Percentiles rank a stretch among this genome's conserved stretches.
Conservation (phyloP, 2,888 invertebrate species). For the Pandemis cinnamomeana region DNA sequence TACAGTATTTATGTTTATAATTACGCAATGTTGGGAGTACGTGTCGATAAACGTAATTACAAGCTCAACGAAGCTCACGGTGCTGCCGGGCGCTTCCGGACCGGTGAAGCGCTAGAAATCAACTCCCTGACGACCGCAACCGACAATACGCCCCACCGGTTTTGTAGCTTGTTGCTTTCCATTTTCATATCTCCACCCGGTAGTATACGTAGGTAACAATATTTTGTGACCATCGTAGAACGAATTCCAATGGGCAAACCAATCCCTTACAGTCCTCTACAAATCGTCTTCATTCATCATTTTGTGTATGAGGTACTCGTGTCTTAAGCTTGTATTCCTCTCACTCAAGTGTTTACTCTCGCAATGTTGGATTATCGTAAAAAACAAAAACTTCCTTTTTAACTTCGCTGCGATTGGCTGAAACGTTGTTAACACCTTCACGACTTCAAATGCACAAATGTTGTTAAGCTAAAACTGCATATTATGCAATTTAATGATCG, state of each 20-base stretch:
- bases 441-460: background rate
- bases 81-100: conserved; percentile 54
- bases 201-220: background rate
- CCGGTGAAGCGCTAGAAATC: conserved; percentile 55
- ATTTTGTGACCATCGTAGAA: too few species aligned
- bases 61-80: conserved; percentile 47
- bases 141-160: conserved; percentile 20
- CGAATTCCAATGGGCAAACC: too few species aligned
- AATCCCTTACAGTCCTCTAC: too few species aligned
- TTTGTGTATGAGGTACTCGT: too few species aligned
- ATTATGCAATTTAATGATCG: background rate
- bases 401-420: background rate
- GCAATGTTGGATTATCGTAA: background rate
- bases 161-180: conserved; percentile 26
- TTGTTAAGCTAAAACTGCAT: background rate
- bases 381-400: background rate
- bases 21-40: background rate
- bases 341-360: background rate
- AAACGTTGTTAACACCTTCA: background rate
- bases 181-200: conserved; percentile 19
- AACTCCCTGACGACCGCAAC: conserved; percentile 49
- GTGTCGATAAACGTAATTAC: conserved; percentile 18
- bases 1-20: background rate
- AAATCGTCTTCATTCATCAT: too few species aligned
- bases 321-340: too few species aligned